Evolutionary conservation across 2,888 invertebrate genomes (phyloP).

Genomic region (Meteorus cinctellus): DNA sequence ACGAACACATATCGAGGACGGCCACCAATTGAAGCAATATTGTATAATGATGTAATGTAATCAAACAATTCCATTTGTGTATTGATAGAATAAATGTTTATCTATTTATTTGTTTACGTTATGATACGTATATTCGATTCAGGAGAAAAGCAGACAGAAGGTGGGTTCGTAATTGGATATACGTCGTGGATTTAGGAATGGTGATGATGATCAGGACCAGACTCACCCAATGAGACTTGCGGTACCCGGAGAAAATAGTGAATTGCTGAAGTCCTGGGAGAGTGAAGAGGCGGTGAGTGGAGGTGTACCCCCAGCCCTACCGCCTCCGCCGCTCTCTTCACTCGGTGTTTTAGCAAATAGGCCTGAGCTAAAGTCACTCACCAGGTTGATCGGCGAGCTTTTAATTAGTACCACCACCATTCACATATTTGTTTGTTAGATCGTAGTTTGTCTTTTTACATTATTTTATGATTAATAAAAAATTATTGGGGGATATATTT

Average conservation of each 20-base stretch:
- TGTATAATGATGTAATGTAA: conserved; percentile 40
- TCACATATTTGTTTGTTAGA: conserved; percentile 64
- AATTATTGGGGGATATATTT: conserved; percentile 10
- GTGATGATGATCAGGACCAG: conserved; percentile 62
- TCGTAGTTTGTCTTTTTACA: conserved; percentile 10
- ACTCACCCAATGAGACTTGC: conserved; percentile 71
- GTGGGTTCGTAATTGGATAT: conserved; percentile 14
- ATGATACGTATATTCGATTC: neutral
- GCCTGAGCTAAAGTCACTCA: conserved; percentile 95
- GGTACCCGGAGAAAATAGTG: conserved; percentile 71
- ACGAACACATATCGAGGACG: conserved; percentile 4
- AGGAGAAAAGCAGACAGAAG: neutral
- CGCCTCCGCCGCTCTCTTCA: conserved; percentile 85
- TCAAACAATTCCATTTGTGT: neutral
- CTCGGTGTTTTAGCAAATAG: conserved; percentile 95
- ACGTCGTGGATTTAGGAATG: conserved; percentile 28
- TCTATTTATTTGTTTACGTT: neutral
- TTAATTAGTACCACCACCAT: conserved; percentile 65
- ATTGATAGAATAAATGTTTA: neutral
- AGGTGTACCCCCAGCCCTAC: conserved; percentile 77
- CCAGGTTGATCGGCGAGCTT: conserved; percentile 95
- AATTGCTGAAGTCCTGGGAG: conserved; percentile 71
- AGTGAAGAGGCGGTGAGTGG: conserved; percentile 77
- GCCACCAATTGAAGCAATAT: conserved; percentile 46
- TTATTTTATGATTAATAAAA: conserved; percentile 13